These are phyloP conservation scores for Scaptomyza polygonia DNA, from an alignment of 2,888 invertebrate genomes.

Conservation along the genomic window DNA sequence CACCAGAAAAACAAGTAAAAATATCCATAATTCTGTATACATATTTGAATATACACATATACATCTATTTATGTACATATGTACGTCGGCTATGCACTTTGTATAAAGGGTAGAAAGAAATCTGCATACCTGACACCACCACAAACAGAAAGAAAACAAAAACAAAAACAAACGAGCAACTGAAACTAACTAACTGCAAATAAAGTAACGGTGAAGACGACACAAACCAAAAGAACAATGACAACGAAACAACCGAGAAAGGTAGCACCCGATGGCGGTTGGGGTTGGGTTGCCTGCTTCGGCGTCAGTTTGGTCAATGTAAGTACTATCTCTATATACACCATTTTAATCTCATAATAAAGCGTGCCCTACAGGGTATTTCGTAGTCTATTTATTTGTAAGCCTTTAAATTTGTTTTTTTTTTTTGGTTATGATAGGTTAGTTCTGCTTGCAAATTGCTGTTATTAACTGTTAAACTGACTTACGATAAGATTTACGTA, in stretches of 20 bases:
- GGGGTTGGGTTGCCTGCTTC: constrained; percentile 94
- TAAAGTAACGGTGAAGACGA: constrained; percentile 26
- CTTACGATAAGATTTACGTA: constrained; percentile 46
- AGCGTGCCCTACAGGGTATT: not conserved
- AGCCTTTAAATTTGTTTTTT: constrained; percentile 3
- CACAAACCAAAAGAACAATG: constrained; percentile 41
- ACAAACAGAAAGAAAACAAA: constrained; percentile 20
- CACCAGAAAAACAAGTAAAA: not conserved
- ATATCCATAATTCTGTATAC: constrained; percentile 40
- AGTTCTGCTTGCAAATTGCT: constrained; percentile 35
- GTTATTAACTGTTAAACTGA: constrained; percentile 19
- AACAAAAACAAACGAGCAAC: constrained; percentile 32
- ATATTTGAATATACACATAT: constrained; percentile 1
- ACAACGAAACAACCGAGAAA: constrained; percentile 85
- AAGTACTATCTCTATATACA: constrained; percentile 85
- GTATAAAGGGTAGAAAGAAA: constrained; percentile 22
- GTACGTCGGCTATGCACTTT: constrained; percentile 27
- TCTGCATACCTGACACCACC: constrained; percentile 42
- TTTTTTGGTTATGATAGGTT: constrained; percentile 59
- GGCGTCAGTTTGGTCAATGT: constrained; percentile 94
- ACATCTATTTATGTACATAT: constrained; percentile 4
- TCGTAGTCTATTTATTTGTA: not conserved
- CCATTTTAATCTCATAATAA: not conserved
- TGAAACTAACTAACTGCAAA: constrained; percentile 13
- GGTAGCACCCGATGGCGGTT: constrained; percentile 94